Base-by-base conservation (phyloP, 2,888 invertebrate species). In the Endotricha flammealis region DNA sequence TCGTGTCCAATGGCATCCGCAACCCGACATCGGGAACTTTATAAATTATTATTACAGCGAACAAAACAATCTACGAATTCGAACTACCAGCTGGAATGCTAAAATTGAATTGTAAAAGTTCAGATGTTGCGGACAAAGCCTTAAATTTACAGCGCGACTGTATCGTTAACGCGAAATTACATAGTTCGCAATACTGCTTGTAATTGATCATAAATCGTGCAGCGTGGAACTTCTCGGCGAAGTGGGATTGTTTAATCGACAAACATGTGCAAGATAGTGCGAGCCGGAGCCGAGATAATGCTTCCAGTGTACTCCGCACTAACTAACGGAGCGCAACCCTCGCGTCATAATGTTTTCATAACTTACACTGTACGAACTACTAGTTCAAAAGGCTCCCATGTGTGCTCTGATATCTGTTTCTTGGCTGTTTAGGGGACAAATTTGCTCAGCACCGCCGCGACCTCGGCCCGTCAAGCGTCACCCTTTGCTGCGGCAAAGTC, bases 11-110 rank as follows among this genome's bases (percentile, higher is more conserved):
- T 62, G 62, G 57, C 64, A 63, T 57, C 61, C 63, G 54, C 54
- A 55, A 50, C 44, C 56, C 63, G 57, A 60, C 72, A 69, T 65
- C 62, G 57, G 56, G 64, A 73, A 75, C 73, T 75, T 74, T 69
- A 65, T 69, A 73, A 75, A 75, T 73, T 71, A 75, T 72, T 71
- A 72, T 71, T 59, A 66, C 67, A 63, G 58, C 58, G 61, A 66
- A 67, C 68, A 69, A 72, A 72, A 73, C 71, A 72, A 66, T 66
- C 64, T 59, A 63, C 67, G 63, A 64, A 67, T 66, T 59, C 56
- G 46, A 66, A 72, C 66, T 65, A 65, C 58, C 61, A 59, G 64
- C 56, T 16, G 62, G 50, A 58, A 48, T 46, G 53, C 45, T 58
- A 53, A 57, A 69, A 72, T 70, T 69, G 58, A 64, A 72, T 66